Evolutionary conservation across 2,888 invertebrate genomes (phyloP).

Genomic region (Drosophila lutescens): DNA sequence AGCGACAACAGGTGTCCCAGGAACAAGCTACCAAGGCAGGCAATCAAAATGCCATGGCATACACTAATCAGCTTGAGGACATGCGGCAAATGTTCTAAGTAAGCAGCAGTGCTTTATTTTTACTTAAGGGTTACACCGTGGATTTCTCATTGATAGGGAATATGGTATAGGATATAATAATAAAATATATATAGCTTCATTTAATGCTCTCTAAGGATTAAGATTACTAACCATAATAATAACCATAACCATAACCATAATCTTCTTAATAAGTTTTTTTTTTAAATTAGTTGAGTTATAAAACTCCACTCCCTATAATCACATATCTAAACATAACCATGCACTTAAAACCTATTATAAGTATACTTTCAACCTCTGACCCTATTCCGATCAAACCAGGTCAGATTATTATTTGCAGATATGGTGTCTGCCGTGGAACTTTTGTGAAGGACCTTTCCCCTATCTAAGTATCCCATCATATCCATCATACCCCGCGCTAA

Average conservation of each 20-base stretch:
- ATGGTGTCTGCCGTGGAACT: neutral
- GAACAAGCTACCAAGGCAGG: constrained; percentile 13
- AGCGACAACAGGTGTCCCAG: constrained; percentile 51
- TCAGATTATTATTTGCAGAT: neutral
- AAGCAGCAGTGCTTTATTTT: constrained; percentile 4
- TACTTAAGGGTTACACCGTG: neutral
- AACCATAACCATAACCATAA: no score
- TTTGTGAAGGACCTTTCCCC: neutral
- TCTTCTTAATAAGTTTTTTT: no score
- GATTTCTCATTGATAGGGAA: neutral
- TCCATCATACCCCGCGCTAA: constrained; percentile 7
- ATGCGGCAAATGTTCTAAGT: constrained; percentile 20
- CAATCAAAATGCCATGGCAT: constrained; percentile 57
- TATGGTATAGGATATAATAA: no score
- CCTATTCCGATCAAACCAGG: neutral
- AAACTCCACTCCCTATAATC: neutral
- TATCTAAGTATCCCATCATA: constrained; percentile 5
- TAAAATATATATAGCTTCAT: neutral
- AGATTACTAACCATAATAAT: no score
- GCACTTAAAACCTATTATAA: neutral
- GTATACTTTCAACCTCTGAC: neutral
- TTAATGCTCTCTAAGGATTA: neutral
- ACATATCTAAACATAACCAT: neutral
- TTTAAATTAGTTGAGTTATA: neutral
- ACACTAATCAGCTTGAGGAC: constrained; percentile 53